These are phyloP conservation scores for Ommatoiulus sabulosus DNA, from an alignment of 2,888 invertebrate genomes.

Conservation along the genomic window DNA sequence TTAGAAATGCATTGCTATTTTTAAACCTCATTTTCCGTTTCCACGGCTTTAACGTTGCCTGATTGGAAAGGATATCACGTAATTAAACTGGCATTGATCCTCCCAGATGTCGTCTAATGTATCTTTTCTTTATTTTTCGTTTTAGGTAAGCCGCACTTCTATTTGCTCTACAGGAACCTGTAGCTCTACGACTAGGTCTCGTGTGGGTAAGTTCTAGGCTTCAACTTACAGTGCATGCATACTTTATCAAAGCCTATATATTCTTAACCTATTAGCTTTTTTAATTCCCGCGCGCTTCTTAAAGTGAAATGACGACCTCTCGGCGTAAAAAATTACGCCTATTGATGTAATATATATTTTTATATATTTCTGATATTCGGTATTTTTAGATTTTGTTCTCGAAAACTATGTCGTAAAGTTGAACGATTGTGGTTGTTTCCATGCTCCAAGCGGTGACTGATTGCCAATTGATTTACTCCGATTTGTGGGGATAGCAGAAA, in stretches of 20 bases:
- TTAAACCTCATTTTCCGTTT: slow-evolving; percentile 8
- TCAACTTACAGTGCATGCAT: slow-evolving; percentile 1
- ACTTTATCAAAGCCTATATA: background rate
- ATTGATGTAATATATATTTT: no score
- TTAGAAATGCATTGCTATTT: background rate
- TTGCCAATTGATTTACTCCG: no score
- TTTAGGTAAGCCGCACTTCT: slow-evolving; percentile 5
- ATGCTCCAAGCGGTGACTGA: no score
- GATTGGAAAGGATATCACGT: slow-evolving; percentile 9
- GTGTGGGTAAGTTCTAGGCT: background rate
- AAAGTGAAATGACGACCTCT: background rate
- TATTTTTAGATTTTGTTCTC: background rate
- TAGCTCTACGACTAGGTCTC: background rate
- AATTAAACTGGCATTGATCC: slow-evolving; percentile 19
- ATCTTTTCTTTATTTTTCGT: background rate
- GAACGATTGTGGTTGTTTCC: no score
- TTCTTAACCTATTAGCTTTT: background rate
- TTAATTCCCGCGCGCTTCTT: background rate
- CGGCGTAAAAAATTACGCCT: background rate
- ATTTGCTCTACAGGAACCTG: background rate
- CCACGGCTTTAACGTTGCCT: background rate
- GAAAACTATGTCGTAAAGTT: no score
- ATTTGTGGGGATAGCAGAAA: no score
- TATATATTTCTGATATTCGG: no score
- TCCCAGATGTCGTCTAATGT: slow-evolving; percentile 8